Conservation (phyloP, 1,140 invertebrate species). For the Ceratosolen fusciceps region DNA sequence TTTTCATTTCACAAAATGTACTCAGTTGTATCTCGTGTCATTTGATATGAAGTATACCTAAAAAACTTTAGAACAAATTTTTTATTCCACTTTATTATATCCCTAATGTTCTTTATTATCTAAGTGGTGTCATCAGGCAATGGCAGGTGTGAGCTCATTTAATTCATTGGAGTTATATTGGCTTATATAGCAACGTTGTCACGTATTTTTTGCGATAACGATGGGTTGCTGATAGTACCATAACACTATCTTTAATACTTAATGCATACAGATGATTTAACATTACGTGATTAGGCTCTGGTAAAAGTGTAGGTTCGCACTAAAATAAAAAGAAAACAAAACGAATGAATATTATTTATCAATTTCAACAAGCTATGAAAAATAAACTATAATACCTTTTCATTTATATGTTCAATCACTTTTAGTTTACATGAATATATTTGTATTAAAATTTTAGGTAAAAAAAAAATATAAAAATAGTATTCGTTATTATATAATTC, state of each 20-base stretch:
- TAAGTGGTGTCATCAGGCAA: slow-evolving; percentile 34
- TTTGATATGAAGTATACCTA: slow-evolving; percentile 36
- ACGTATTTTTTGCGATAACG: slow-evolving; percentile 99
- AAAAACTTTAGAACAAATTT: slow-evolving; percentile 42
- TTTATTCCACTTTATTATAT: slow-evolving; percentile 30
- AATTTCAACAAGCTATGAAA: neutral
- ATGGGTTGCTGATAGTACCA: slow-evolving; percentile 98
- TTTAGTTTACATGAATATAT: neutral
- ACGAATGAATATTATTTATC: slow-evolving; percentile 17
- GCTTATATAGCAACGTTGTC: slow-evolving; percentile 98
- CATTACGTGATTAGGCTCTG: slow-evolving; percentile 99
- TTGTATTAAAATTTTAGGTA: neutral
- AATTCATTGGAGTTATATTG: slow-evolving; percentile 78
- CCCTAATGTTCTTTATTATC: slow-evolving; percentile 27
- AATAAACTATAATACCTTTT: neutral
- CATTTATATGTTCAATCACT: neutral
- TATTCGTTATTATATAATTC: neutral
- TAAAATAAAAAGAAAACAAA: slow-evolving; percentile 73
- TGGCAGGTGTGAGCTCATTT: slow-evolving; percentile 53
- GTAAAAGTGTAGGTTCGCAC: slow-evolving; percentile 97
- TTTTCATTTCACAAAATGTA: slow-evolving; percentile 39
- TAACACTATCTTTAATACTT: slow-evolving; percentile 99
- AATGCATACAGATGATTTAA: slow-evolving; percentile 99
- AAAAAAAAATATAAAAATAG: neutral
- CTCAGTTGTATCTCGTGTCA: slow-evolving; percentile 35